Evolutionary conservation across 1,140 invertebrate genomes (phyloP).

Genomic region (Mylabris phalerata): DNA sequence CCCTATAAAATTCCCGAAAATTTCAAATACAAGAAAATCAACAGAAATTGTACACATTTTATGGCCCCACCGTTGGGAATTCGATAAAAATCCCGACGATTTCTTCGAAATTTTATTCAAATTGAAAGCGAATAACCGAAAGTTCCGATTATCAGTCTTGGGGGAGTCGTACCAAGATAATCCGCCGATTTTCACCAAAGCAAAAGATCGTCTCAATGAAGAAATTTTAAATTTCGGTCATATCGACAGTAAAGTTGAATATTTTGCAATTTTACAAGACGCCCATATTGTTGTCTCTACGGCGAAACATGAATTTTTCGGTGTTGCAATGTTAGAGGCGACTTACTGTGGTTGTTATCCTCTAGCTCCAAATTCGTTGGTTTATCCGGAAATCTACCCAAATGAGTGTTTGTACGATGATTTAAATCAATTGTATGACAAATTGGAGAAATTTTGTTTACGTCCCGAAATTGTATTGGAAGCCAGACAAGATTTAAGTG

Average conservation of each 20-base stretch:
- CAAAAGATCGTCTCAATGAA: slow-evolving; percentile 45
- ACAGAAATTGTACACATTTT: slow-evolving; percentile 52
- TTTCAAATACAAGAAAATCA: slow-evolving; percentile 22
- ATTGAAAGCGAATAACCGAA: slow-evolving; percentile 48
- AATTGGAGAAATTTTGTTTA: slow-evolving; percentile 45
- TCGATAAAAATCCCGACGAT: slow-evolving; percentile 66
- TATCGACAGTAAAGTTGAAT: slow-evolving; percentile 49
- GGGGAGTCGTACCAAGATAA: slow-evolving; percentile 53
- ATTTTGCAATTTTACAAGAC: slow-evolving; percentile 48
- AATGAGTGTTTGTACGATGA: slow-evolving; percentile 54
- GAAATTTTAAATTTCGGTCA: slow-evolving; percentile 58
- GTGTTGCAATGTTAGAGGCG: slow-evolving; percentile 71
- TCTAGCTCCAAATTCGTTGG: slow-evolving; percentile 59
- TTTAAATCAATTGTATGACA: slow-evolving; percentile 48
- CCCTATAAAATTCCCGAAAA: slow-evolving; percentile 49
- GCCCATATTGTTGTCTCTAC: slow-evolving; percentile 65
- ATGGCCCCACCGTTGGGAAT: slow-evolving; percentile 77
- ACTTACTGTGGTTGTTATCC: slow-evolving; percentile 61
- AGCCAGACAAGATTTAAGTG: slow-evolving; percentile 35
- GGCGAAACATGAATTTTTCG: slow-evolving; percentile 71
- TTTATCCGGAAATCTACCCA: slow-evolving; percentile 71
- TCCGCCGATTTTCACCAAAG: slow-evolving; percentile 50
- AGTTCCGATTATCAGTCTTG: slow-evolving; percentile 58
- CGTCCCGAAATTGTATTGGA: slow-evolving; percentile 37
- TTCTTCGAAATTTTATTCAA: slow-evolving; percentile 54